Evolutionary conservation across 2,888 invertebrate genomes (phyloP).

Genomic region (Monochamus alternatus): DNA sequence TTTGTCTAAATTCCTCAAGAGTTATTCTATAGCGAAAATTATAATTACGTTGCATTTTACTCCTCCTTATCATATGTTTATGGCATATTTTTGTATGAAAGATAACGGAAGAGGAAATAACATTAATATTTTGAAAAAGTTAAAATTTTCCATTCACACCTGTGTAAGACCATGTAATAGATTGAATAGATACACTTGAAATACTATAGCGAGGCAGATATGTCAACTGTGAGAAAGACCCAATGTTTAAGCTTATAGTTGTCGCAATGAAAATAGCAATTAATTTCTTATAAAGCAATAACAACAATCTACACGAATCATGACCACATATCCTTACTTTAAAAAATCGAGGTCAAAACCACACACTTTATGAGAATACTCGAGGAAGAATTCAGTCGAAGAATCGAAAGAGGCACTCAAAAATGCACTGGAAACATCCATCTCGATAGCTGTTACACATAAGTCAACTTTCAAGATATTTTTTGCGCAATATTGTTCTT

Average conservation of each 20-base stretch:
- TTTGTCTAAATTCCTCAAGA: no score
- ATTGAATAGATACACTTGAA: no score
- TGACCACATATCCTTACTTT: slow-evolving; percentile 11
- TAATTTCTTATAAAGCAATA: slow-evolving; percentile 12
- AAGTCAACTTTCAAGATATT: slow-evolving; percentile 53
- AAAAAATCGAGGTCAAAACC: slow-evolving; percentile 27
- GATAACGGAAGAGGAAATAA: no score
- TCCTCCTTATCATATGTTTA: no score
- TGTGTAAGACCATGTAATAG: no score
- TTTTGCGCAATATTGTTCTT: slow-evolving; percentile 54
- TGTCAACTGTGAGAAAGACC: neutral
- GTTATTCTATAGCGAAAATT: no score
- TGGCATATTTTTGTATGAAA: no score
- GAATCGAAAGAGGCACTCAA: slow-evolving; percentile 17
- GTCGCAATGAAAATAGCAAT: slow-evolving; percentile 1
- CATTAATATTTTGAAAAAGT: no score
- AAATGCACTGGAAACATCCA: slow-evolving; percentile 32
- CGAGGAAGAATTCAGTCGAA: slow-evolving; percentile 20
- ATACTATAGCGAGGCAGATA: no score
- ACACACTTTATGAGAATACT: slow-evolving; percentile 5
- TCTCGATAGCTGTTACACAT: slow-evolving; percentile 46
- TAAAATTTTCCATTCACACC: no score
- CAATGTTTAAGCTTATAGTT: neutral
- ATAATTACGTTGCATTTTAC: no score
- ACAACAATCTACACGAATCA: slow-evolving; percentile 12